Evolutionary conservation across 1,140 invertebrate species (phyloP).

Genomic region (Diachasma alloeum): DNA sequence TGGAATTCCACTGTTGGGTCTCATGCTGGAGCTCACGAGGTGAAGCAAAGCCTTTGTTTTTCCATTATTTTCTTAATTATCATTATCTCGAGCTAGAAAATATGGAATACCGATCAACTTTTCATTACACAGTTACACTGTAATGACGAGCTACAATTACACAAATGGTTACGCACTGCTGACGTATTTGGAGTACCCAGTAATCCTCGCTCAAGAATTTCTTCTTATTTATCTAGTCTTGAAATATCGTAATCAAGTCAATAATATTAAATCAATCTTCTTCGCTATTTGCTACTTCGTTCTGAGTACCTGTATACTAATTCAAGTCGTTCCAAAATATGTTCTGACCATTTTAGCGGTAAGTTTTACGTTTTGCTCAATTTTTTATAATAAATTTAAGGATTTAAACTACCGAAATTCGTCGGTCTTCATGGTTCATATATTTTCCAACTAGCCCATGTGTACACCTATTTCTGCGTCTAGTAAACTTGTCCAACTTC

Average conservation of each 20-base stretch:
- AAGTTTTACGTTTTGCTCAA: too few species aligned
- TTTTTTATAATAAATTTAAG: too few species aligned
- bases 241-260: slow-evolving; percentile 67
- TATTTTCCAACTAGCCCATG: slow-evolving; percentile 49
- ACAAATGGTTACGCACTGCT: slow-evolving; percentile 73
- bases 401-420: too few species aligned
- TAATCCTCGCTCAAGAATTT: slow-evolving; percentile 74
- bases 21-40: slow-evolving; percentile 75
- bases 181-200: slow-evolving; percentile 78
- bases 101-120: neutral
- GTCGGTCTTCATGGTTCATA: too few species aligned
- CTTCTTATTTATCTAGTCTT: slow-evolving; percentile 73
- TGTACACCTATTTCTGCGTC: slow-evolving; percentile 76
- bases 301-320: slow-evolving; percentile 61
- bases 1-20: slow-evolving; percentile 70
- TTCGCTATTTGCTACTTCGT: slow-evolving; percentile 63
- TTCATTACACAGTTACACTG: slow-evolving; percentile 71
- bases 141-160: slow-evolving; percentile 76
- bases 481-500: slow-evolving; percentile 74
- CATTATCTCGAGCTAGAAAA: too few species aligned
- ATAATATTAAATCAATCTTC: slow-evolving; percentile 54
- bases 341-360: slow-evolving; percentile 70
- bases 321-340: slow-evolving; percentile 66
- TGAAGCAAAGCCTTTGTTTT: slow-evolving; percentile 52
- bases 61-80: neutral